Conservation (phyloP, 1,140 invertebrate genomes). For the Drosophila bocki region DNA sequence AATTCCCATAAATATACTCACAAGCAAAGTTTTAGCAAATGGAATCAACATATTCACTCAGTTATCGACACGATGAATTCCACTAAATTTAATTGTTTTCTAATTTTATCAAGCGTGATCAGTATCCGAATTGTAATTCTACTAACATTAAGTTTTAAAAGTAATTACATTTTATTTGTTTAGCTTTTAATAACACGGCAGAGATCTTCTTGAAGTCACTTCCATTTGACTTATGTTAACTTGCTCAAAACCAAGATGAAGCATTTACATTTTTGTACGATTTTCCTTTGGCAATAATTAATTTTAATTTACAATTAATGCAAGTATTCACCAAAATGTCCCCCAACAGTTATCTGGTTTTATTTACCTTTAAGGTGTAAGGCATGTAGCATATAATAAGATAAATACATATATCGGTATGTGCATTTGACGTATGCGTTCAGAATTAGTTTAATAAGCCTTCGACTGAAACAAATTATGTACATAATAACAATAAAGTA, state of each 20-base stretch:
- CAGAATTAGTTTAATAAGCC: slow-evolving; percentile 51
- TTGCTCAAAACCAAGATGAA: slow-evolving; percentile 5
- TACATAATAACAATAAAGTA: slow-evolving; percentile 45
- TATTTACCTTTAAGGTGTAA: slow-evolving; percentile 36
- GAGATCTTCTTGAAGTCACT: slow-evolving; percentile 2
- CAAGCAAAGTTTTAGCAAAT: slow-evolving; percentile 38
- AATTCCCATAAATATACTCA: slow-evolving; percentile 53
- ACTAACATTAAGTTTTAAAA: background rate
- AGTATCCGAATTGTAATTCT: slow-evolving; percentile 1
- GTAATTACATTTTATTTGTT: background rate
- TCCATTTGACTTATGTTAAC: slow-evolving; percentile 3
- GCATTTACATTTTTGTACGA: background rate
- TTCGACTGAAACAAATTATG: slow-evolving; percentile 52
- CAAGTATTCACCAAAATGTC: slow-evolving; percentile 19
- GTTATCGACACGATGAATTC: slow-evolving; percentile 17
- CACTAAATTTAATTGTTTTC: slow-evolving; percentile 12
- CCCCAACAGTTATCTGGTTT: slow-evolving; percentile 33
- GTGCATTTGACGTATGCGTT: slow-evolving; percentile 49
- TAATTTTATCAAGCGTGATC: slow-evolving; percentile 21
- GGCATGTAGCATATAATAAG: slow-evolving; percentile 38
- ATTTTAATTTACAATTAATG: slow-evolving; percentile 2
- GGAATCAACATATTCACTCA: slow-evolving; percentile 35
- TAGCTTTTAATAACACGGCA: background rate
- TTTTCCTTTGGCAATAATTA: background rate
- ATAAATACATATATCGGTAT: slow-evolving; percentile 34